Evolutionary conservation across 1,140 invertebrate species (phyloP).

Genomic region (Dendrolimus kikuchii): DNA sequence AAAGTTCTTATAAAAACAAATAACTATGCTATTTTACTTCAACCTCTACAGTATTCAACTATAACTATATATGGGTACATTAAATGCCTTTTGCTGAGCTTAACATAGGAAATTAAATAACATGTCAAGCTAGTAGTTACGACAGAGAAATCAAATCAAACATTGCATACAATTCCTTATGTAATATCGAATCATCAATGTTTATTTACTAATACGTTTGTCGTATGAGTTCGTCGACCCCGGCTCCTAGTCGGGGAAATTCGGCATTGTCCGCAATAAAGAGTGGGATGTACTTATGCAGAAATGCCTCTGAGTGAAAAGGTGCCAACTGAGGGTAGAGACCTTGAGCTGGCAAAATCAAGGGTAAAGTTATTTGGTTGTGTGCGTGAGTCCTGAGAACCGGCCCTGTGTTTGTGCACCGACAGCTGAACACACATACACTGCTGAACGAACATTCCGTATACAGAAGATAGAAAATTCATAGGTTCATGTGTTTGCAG

Average conservation of each 20-base stretch:
- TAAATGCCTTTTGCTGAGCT: no score
- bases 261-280: slow-evolving; percentile 58
- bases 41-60: no score
- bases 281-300: slow-evolving; percentile 50
- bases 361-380: slow-evolving; percentile 53
- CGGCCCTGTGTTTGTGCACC: slow-evolving; percentile 28
- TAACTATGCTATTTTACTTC: no score
- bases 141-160: neutral
- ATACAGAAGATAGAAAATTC: neutral
- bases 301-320: slow-evolving; percentile 37
- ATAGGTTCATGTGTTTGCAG: no score
- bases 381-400: slow-evolving; percentile 38
- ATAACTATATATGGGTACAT: no score
- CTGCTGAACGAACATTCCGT: neutral
- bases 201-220: slow-evolving; percentile 69
- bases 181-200: slow-evolving; percentile 51
- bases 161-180: slow-evolving; percentile 34
- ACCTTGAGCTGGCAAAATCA: slow-evolving; percentile 71
- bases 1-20: no score
- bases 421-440: slow-evolving; percentile 15
- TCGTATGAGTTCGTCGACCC: slow-evolving; percentile 52
- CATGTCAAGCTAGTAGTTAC: neutral
- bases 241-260: slow-evolving; percentile 49
- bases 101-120: neutral
- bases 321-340: slow-evolving; percentile 54